These are phyloP conservation scores for Brotula barbata DNA, from an alignment of 2,797 vertebrate genomes.

Conservation along the genomic window DNA sequence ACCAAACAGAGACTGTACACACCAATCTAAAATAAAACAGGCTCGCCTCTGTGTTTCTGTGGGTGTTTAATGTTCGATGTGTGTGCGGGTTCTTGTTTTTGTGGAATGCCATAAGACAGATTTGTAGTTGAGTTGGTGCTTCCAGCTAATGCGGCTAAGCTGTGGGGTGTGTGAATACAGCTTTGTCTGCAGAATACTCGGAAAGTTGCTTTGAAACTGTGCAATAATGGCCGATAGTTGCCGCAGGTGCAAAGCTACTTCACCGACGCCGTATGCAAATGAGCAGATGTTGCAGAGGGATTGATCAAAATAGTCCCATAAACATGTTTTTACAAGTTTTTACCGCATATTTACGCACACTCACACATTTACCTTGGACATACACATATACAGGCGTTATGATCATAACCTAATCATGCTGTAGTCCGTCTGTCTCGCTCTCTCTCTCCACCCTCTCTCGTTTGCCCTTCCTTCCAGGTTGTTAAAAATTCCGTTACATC, in stretches of 20 bases:
- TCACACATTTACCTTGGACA: slow-evolving; percentile 1
- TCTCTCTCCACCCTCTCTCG: slow-evolving; percentile 19
- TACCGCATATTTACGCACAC: slow-evolving; percentile 34
- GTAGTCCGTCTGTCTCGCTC: slow-evolving; percentile 52
- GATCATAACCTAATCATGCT: slow-evolving; percentile 58
- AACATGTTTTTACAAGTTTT: slow-evolving; percentile 46
- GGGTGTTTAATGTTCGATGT: slow-evolving; percentile 7
- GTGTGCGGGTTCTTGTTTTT: slow-evolving; percentile 15
- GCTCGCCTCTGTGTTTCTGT: slow-evolving; percentile 2
- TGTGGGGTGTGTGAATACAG: slow-evolving; percentile 52
- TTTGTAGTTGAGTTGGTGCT: slow-evolving; percentile 46
- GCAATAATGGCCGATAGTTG: slow-evolving; percentile 46
- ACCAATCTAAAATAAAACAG: slow-evolving; percentile 34
- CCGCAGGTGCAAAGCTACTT: slow-evolving; percentile 58
- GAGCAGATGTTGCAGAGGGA: slow-evolving; percentile 69
- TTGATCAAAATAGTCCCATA: slow-evolving; percentile 56
- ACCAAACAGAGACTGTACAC: slow-evolving; percentile 30
- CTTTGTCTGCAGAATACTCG: slow-evolving; percentile 66
- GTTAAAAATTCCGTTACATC: slow-evolving; percentile 54
- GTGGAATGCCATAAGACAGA: slow-evolving; percentile 58
- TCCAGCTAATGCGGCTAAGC: slow-evolving; percentile 57
- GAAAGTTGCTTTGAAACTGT: slow-evolving; percentile 53
- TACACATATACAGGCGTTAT: slow-evolving; percentile 14
- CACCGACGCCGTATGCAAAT: slow-evolving; percentile 60
- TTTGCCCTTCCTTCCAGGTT: slow-evolving; percentile 62